Base-by-base conservation (phyloP, 2,888 invertebrate species). In the Dasypolia templi region DNA sequence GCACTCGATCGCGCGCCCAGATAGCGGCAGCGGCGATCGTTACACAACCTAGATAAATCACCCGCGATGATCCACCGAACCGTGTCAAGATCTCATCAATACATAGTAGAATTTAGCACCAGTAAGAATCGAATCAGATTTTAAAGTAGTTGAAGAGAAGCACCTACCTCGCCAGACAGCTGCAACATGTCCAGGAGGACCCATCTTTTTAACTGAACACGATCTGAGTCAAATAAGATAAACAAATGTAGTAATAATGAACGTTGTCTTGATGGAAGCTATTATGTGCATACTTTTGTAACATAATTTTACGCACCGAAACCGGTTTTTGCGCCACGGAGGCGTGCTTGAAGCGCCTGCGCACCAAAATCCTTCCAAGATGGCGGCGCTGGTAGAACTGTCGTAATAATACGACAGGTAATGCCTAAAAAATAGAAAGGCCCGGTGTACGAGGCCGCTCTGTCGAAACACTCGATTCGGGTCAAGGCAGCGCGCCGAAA, bases 391-490 rank as follows among this genome's bases (percentile, higher is more conserved):
- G 91, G 92, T 93, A 93, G 92, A 93, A 92, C 92, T 94, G 95
- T 95, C 94, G 96, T 95, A 95, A 95, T 96, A 95, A 96, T 95
- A 95, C 94, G 94, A 95, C 95, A 96, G 95, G 96, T 96, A 95
- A 95, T 95, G 93, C 95, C 95, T 95, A 96, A 96, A 96, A 96
- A 96, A 96, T 96, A 96, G 95, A 95, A 96, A 96, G 96, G 96
- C 95, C 96, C 95, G 95, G 95, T 95, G 95, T 94, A 93, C 95
- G 95, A 96, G 95, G 96, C 94, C 96, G 95, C 92, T 95, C 94
- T 96, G 96, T 95, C 93, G 96, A 96, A 96, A 96, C 93, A 94
- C 93, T 94, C 94, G 92, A 96, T 95, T 95, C 95, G 89, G 96
- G 96, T 96, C 96, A 96, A 96, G 96, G 96, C 96, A 92, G 95